Base-by-base conservation (phyloP, 2,113 vertebrate species). In the Engraulis encrasicolus region DNA sequence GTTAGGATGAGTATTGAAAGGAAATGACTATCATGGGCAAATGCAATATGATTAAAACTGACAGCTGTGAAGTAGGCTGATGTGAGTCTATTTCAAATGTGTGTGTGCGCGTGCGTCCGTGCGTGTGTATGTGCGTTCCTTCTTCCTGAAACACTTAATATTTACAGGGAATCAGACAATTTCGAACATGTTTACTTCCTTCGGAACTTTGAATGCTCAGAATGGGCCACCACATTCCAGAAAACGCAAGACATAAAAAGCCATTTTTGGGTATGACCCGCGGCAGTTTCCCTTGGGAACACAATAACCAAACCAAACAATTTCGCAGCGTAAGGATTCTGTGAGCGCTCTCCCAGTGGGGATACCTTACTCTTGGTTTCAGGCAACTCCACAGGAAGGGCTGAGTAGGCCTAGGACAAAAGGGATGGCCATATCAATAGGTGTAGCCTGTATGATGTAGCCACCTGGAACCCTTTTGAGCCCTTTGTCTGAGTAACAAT, bases 191-290 rank as follows among this genome's bases (percentile, higher is more conserved):
- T 34, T 66, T 2, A 31, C 58, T 66, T 66, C 58, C 54, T n/a
- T 58, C 19, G 20, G 54, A 3, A 54, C 14, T 19, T 58, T 58
- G 20, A 23, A 58, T 58, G 20, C 54, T 58, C 1, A 66, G 7
- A 31, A 34, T 45, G 12, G 19, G 11, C 17, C 37, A 79, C 6
- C 50, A 27, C 45, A 80, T 5, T 45, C 40, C 40, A 45, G 7
- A 84, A 84, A 37, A n/a, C n/a, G n/a, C n/a, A n/a, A 80, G 45
- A 92, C 87, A 91, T n/a, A n/a, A n/a, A 91, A 82, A 84, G 82
- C 74, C 11, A 40, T 78, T 92, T 89, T 91, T 88, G 83, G 82
- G n/a, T n/a, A 82, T 92, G 78, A 20, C 82, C 19, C 15, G 66
- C 27, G 20, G 50, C 19, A 40, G 14, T 36, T 20, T 81, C 80